Conservation (phyloP, 1,140 invertebrate species). For the Patella vulgata region DNA sequence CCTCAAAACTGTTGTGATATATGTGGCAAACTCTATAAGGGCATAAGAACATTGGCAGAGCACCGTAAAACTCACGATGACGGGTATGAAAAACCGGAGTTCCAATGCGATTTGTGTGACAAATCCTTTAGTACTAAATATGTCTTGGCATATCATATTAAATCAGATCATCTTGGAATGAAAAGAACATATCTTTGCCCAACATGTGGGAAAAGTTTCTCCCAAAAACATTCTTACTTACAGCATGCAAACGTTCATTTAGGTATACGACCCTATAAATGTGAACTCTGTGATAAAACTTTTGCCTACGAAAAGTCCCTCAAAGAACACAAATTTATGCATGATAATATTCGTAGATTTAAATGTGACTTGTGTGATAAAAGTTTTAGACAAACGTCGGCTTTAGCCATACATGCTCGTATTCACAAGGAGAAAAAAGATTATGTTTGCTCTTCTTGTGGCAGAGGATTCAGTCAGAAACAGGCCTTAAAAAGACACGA, state of each 20-base stretch:
- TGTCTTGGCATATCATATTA: slow-evolving; percentile 52
- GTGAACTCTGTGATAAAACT: slow-evolving; percentile 55
- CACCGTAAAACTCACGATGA: slow-evolving; percentile 47
- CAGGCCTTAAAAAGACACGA: slow-evolving; percentile 57
- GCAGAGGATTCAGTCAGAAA: slow-evolving; percentile 61
- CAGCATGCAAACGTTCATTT: slow-evolving; percentile 61
- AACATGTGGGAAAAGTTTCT: slow-evolving; percentile 60
- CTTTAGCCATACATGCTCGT: slow-evolving; percentile 51
- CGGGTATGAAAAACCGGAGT: slow-evolving; percentile 49
- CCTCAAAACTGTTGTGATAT: slow-evolving; percentile 47
- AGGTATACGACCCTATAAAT: slow-evolving; percentile 51
- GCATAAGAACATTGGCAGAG: slow-evolving; percentile 31
- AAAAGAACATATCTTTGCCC: slow-evolving; percentile 55
- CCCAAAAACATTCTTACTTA: slow-evolving; percentile 54
- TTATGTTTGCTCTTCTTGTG: slow-evolving; percentile 56
- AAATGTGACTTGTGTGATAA: slow-evolving; percentile 53
- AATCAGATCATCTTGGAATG: slow-evolving; percentile 52
- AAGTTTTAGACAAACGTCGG: slow-evolving; percentile 50
- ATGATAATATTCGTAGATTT: slow-evolving; percentile 50
- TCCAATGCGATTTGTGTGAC: slow-evolving; percentile 50
- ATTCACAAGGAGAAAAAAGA: slow-evolving; percentile 53
- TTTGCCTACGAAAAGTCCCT: slow-evolving; percentile 58
- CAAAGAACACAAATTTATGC: slow-evolving; percentile 54
- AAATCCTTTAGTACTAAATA: slow-evolving; percentile 57
- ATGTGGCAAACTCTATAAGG: slow-evolving; percentile 54